These are phyloP conservation scores for Trematomus bernacchii DNA, from an alignment of 2,797 vertebrate species.

Conservation along the genomic window DNA sequence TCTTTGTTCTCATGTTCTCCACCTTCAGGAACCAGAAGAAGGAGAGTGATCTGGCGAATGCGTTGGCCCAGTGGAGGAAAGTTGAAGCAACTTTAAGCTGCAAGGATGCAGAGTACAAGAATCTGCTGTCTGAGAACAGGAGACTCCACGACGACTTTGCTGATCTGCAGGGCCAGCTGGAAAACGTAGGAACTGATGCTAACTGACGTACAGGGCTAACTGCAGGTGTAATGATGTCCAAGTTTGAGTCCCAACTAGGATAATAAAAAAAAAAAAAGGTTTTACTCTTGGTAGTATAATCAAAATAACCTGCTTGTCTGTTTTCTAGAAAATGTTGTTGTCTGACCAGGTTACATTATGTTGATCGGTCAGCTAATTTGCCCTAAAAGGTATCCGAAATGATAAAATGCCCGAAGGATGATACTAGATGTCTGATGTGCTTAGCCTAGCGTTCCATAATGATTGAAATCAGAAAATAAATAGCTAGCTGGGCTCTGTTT, in stretches of 20 bases:
- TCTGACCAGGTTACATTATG: too few species aligned
- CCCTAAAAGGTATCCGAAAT: too few species aligned
- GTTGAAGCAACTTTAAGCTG: conserved; percentile 79
- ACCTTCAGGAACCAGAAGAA: conserved; percentile 85
- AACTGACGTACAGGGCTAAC: rapidly evolving
- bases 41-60: conserved; percentile 81
- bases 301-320: too few species aligned
- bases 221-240: too few species aligned
- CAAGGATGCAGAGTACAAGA: conserved; percentile 83
- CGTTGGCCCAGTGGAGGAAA: conserved; percentile 77
- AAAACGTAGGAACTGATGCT: conserved; percentile 76
- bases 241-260: background rate
- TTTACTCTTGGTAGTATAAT: background rate
- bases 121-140: conserved; percentile 76
- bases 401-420: too few species aligned
- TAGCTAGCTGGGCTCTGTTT: too few species aligned
- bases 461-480: too few species aligned
- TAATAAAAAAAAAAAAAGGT: background rate
- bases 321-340: too few species aligned
- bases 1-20: background rate
- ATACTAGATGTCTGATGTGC: too few species aligned
- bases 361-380: too few species aligned
- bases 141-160: conserved; percentile 68
- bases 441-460: too few species aligned
- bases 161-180: conserved; percentile 81